These are phyloP conservation scores for Ascaphus truei DNA, from an alignment of 2,113 vertebrate species.

Conservation along the genomic window DNA sequence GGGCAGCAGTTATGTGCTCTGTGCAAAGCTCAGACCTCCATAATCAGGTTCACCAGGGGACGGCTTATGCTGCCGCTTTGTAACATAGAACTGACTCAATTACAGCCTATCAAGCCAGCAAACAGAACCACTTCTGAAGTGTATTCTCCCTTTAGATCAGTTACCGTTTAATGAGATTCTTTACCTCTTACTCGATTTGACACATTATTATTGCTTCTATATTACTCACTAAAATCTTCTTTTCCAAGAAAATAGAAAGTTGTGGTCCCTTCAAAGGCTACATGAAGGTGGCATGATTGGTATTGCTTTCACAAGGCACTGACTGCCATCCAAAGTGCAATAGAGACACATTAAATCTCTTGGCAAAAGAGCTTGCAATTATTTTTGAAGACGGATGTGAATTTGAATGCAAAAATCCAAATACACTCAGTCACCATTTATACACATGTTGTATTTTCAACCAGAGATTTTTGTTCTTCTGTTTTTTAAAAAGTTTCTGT, in stretches of 20 bases:
- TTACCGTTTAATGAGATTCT: slow-evolving; percentile 33
- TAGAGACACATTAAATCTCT: neutral
- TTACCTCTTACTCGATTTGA: slow-evolving; percentile 33
- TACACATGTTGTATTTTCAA: no score
- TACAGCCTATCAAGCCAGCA: slow-evolving; percentile 11
- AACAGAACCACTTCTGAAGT: slow-evolving; percentile 29
- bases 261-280: neutral
- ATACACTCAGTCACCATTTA: no score
- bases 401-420: no score
- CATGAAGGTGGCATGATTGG: slow-evolving; percentile 2
- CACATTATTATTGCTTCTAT: slow-evolving; percentile 36
- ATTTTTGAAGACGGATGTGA: no score
- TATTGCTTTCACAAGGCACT: neutral
- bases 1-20: neutral
- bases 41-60: slow-evolving; percentile 14
- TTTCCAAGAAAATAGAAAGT: slow-evolving; percentile 30
- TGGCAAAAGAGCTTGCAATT: neutral
- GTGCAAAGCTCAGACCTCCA: neutral
- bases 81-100: slow-evolving; percentile 16
- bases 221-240: slow-evolving; percentile 27
- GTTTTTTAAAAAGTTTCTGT: no score
- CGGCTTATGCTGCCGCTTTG: slow-evolving; percentile 4
- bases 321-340: neutral
- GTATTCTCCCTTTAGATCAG: slow-evolving; percentile 28
- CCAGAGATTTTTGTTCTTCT: no score